These are phyloP conservation scores for Trichopria drosophilae DNA, from an alignment of 2,888 invertebrate species.

Conservation along the genomic window DNA sequence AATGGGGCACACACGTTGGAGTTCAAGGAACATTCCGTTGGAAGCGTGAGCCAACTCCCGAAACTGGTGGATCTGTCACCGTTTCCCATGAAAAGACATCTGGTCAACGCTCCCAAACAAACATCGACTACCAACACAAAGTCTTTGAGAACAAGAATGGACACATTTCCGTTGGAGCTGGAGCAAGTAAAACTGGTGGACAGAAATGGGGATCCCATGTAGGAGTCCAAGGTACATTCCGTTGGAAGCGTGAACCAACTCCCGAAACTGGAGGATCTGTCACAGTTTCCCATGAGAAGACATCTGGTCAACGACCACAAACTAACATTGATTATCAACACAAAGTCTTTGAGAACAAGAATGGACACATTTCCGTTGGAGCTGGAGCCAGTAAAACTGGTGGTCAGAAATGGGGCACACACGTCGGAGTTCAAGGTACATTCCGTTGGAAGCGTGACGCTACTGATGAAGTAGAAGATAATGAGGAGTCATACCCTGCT, in stretches of 20 bases:
- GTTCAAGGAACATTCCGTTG: slow-evolving; percentile 21
- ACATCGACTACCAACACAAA: slow-evolving; percentile 18
- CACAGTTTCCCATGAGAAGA: not conserved
- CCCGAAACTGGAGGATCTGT: slow-evolving; percentile 16
- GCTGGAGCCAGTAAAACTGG: slow-evolving; percentile 23
- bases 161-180: slow-evolving; percentile 26
- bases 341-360: slow-evolving; percentile 13
- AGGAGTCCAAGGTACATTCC: slow-evolving; percentile 22
- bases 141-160: slow-evolving; percentile 18
- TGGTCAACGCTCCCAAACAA: slow-evolving; percentile 8
- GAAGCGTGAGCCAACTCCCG: slow-evolving; percentile 14
- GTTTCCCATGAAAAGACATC: slow-evolving; percentile 1
- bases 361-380: slow-evolving; percentile 26
- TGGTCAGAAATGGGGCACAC: slow-evolving; percentile 25
- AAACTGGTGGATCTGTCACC: slow-evolving; percentile 5
- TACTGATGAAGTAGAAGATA: too few relatives aligned
- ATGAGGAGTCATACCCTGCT: too few relatives aligned
- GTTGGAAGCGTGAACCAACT: slow-evolving; percentile 18
- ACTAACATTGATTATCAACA: slow-evolving; percentile 16
- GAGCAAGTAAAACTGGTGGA: slow-evolving; percentile 22
- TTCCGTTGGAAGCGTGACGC: slow-evolving; percentile 21
- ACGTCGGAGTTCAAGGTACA: slow-evolving; percentile 24
- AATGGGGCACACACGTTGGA: slow-evolving; percentile 26
- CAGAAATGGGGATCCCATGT: slow-evolving; percentile 26
- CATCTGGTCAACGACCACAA: slow-evolving; percentile 10